Evolutionary conservation across 2,888 invertebrate species (phyloP).

Genomic region (Xanthorhoe designata): DNA sequence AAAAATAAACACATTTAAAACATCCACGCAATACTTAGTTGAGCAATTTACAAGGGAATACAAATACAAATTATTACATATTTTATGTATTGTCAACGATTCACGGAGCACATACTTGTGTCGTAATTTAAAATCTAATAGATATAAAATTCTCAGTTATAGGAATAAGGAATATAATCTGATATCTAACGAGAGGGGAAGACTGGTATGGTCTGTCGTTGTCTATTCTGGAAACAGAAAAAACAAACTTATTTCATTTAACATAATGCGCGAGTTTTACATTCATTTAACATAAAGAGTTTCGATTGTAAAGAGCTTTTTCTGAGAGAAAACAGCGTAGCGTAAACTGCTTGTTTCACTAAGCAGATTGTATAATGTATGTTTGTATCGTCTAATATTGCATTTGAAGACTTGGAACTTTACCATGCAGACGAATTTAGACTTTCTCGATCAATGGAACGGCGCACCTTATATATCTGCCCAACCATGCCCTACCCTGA

Average conservation of each 20-base stretch:
- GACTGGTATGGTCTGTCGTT: conserved; percentile 82
- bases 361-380: too few relatives aligned
- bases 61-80: conserved; percentile 75
- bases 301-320: too few relatives aligned
- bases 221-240: conserved; percentile 66
- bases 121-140: conserved; percentile 72
- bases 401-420: too few relatives aligned
- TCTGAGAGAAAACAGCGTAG: not conserved
- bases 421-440: too few relatives aligned
- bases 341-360: too few relatives aligned
- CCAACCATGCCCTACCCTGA: too few relatives aligned
- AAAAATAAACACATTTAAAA: conserved; percentile 48
- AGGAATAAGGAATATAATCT: conserved; percentile 81
- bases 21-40: conserved; percentile 68
- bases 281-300: too few relatives aligned
- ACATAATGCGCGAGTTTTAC: too few relatives aligned
- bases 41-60: conserved; percentile 80
- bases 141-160: conserved; percentile 79
- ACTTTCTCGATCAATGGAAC: too few relatives aligned
- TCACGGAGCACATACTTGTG: conserved; percentile 69
- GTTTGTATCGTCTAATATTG: too few relatives aligned
- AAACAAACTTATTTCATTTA: not conserved
- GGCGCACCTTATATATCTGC: too few relatives aligned
- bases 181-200: conserved; percentile 81
- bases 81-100: conserved; percentile 82